Base-by-base conservation (phyloP, 92 coral and sea anemone genomes). In the Scolanthus callimorphus region DNA sequence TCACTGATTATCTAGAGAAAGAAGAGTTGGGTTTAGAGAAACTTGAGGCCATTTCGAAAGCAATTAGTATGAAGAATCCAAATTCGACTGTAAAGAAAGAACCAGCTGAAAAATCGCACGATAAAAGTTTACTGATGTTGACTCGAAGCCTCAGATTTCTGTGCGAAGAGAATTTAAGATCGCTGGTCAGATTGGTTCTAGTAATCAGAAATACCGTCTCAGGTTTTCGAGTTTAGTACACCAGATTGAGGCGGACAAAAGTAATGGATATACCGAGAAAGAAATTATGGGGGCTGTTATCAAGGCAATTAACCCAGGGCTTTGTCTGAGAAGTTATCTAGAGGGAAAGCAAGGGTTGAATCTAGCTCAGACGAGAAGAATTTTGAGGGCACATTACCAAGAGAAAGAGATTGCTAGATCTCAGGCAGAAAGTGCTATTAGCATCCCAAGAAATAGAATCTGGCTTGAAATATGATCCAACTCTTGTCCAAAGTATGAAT, bases 141-240 rank as follows among this genome's bases (percentile, higher is more conserved):
- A 59, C 4, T 10, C 4, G 4, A 46, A 46, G 52, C 52, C 52
- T 20, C 52, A 46, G 19, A 6, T 11, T 11, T 46, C 70, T 11
- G 22, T 78, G 20, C 12, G 76, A 45, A 26, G 78, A 10, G 72
- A 78, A 24, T 69, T 78, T 12, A 39, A 78, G 28, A 62, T 76
- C 15, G 31, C 66, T 29, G 85, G 68, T 24, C 77, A 65, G 29
- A 78, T 70, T 21, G 85, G 73, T 17, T 64, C 70, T 41, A 50
- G 51, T 29, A 60, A 39, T 31, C 89, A 70, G 74, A 77, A 77
- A 59, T 76, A 76, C 41, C 73, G 68, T 22, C 67, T 69, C n/a
- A 62, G 84, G 51, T 82, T 63, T 34, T 65, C 64, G 13, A 45
- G 80, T 49, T 70, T 82, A 57, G 73, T 77, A 28, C 69, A 78